Evolutionary conservation across 2,888 invertebrate genomes (phyloP), one percentile per base, ranked within the genome.

Genomic region (Drosophila imparisetae): DNA sequence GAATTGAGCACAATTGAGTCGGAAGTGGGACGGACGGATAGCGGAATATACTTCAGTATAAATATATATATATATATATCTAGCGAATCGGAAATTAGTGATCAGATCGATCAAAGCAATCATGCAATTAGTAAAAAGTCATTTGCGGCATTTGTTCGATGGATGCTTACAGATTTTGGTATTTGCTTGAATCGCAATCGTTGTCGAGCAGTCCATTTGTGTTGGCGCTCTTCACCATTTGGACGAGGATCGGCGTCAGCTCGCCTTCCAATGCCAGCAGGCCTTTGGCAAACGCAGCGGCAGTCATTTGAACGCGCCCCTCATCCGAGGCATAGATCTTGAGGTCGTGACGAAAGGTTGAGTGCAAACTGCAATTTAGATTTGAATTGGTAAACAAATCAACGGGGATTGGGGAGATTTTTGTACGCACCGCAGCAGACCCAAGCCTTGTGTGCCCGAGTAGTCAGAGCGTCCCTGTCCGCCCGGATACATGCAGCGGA

Each of bases 241-340:
- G 99, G 58, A 99, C 99, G 54, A 99, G 94, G 92, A 99, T 99
- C 0, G 99, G 99, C 0, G 99, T 99, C 45, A 99, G 94, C 93
- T 99, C 99, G 0, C 99, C 99, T 93, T 99, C 99, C 59, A 99
- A 92, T 0, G 99, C 99, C 11, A 99, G 94, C 36, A 99, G 94
- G 0, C 99, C 99, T 94, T 99, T 99, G 4, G 99, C 98, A 93
- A 99, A 99, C 2, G 99, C 99, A 0, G 99, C 99, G 0, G 99
- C 99, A 0, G 99, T 99, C 99, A 99, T 99, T 93, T 99, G 99
- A 3, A 99, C 99, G 66, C 99, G 95, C 4, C 99, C 99, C 93
- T 99, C 99, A 93, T 99, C 99, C 0, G 99, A 99, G 1, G 99
- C 99, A 93, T 99, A 99, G 86, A 99, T 99, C 94, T 99, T 99